These are phyloP conservation scores for Ceratotherium simum DNA, from an alignment of 2,113 vertebrate species.

Conservation along the genomic window DNA sequence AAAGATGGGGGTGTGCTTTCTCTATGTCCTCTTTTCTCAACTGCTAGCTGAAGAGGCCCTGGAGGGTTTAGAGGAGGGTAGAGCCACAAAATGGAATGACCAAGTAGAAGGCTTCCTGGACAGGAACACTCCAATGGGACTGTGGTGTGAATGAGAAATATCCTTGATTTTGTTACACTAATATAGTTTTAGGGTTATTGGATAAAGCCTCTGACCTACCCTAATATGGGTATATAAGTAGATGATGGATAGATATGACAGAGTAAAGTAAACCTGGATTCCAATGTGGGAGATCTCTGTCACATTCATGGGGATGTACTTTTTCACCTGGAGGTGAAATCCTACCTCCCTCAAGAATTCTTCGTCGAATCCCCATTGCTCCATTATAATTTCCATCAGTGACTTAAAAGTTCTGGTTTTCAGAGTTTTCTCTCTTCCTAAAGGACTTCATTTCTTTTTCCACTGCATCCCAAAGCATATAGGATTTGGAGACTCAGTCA, in stretches of 20 bases:
- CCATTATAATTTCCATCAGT: neutral
- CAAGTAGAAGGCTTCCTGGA: neutral
- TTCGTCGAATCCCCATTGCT: neutral
- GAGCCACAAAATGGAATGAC: neutral
- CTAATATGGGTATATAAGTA: neutral
- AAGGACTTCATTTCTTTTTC: constrained; percentile 75
- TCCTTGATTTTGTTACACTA: neutral
- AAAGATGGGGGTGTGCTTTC: neutral
- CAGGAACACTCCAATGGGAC: neutral
- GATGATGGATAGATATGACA: neutral
- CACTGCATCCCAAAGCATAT: constrained; percentile 72
- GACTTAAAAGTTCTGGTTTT: constrained; percentile 63
- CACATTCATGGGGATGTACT: neutral
- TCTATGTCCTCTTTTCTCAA: neutral
- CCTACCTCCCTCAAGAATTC: neutral
- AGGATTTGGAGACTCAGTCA: constrained; percentile 66
- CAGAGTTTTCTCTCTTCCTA: constrained; percentile 67
- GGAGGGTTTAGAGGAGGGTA: neutral
- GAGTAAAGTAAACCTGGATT: neutral
- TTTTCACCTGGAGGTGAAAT: neutral
- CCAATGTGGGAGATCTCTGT: neutral
- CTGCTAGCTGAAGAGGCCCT: neutral
- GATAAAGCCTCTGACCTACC: neutral
- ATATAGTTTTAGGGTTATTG: neutral
- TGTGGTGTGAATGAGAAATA: neutral